Evolutionary conservation across 1,140 invertebrate species (phyloP), one percentile per base, ranked within the genome.

Genomic region (Rhagoletis pomonella): DNA sequence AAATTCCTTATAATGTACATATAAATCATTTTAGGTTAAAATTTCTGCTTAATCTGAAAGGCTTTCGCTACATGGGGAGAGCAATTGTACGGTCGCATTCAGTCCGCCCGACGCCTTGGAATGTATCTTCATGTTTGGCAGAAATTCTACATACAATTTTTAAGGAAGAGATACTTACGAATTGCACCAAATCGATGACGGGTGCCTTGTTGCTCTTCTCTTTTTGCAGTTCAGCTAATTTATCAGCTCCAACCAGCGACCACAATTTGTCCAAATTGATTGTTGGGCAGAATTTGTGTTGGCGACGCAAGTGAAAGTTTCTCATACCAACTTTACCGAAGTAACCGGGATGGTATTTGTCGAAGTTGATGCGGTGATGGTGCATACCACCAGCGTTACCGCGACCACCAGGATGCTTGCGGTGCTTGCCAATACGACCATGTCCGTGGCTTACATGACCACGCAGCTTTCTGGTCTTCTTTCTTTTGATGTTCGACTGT

Each of bases 331-430:
- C 96, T 95, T 99, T 99, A 94, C 99, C 99, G 94, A 99, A 99
- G 94, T 99, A 99, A 93, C 99, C 99, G 91, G 99, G 99, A 97
- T 99, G 99, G 95, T 99, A 99, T 95, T 99, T 99, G 94, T 99
- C 99, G 94, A 99, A 99, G 94, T 99, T 99, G 89, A 99, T 99
- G 94, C 99, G 96, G 93, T 99, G 99, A 93, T 99, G 99, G 94
- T 99, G 98, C 95, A 98, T 96, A 94, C 99, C 99, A 97, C 99
- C 99, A 94, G 99, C 99, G 94, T 99, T 99, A 98, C 99, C 99
- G 93, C 99, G 97, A 96, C 99, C 99, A 94, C 99, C 99, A 94
- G 99, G 99, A 96, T 99, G 99, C 94, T 99, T 99, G 91, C 99
- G 97, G 94, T 99, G 99, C 94, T 99, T 99, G 98, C 98, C 99